Evolutionary conservation across 2,888 invertebrate genomes (phyloP), one percentile per base, ranked within the genome.

Genomic region (Xanthorhoe designata): DNA sequence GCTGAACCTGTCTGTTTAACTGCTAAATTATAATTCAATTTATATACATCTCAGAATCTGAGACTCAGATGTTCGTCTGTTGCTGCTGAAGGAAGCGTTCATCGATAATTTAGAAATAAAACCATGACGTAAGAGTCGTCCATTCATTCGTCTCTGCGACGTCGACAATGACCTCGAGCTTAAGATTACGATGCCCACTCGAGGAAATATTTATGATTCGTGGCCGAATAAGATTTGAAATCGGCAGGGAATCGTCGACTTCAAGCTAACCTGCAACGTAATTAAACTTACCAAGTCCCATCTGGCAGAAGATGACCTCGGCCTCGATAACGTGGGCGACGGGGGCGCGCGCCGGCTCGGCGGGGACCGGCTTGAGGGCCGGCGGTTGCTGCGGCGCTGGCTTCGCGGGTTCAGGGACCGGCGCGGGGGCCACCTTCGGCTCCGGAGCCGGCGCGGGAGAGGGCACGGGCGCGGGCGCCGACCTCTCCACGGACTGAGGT

Each of bases 271-370:
- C 15, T 15, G 47, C 15, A 47, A 15, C 47, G 5, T 3, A 47
- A 47, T 17, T 6, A 17, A 8, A 47, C 91, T 96, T 83, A 96
- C 96, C 96, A 59, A 96, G 89, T 78, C 96, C 96, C 94, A 96
- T 95, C 86, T 95, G 95, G 84, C 95, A 94, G 91, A 96, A 96
- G 79, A 96, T 95, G 73, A 95, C 95, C 80, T 96, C 96, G 51
- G 96, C 95, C 78, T 95, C 95, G 70, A 95, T 95, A 81, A 94
- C 91, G 80, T 92, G 92, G 42, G 94, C 90, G 64, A 88, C 78
- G 64, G 91, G 87, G 60, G 84, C 83, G 71, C 87, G 86, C 65
- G 78, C 55, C 15, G 85, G 78, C 32, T 32, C 32, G 32, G 32
- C 32, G 32, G 32, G 8, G 32, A 32, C 32, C 32, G 32, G 32